Conservation (phyloP, 2,113 vertebrate species). For the Gila orcuttii region DNA sequence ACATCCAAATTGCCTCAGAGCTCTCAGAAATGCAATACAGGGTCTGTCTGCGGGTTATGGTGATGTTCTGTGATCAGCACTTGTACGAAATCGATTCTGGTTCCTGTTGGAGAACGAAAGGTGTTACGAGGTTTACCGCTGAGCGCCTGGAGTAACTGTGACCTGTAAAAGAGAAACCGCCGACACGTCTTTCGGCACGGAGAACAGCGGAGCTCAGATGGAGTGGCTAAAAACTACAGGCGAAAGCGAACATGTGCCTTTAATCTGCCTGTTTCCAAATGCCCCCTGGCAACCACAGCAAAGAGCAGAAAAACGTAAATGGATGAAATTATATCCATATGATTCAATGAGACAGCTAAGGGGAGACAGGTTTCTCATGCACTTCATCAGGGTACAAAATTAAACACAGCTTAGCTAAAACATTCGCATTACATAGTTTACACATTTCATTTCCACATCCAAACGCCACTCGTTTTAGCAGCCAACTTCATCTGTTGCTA, state of each 20-base stretch:
- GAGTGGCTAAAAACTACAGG: constrained; percentile 69
- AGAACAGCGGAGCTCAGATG: constrained; percentile 63
- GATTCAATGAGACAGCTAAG: constrained; percentile 85
- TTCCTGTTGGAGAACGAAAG: constrained; percentile 42
- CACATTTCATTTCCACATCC: constrained; percentile 83
- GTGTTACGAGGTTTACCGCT: constrained; percentile 45
- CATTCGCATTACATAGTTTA: constrained; percentile 85
- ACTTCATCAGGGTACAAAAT: constrained; percentile 80
- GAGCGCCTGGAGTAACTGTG: constrained; percentile 64
- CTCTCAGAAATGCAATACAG: constrained; percentile 52
- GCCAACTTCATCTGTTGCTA: constrained; percentile 69
- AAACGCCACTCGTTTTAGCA: constrained; percentile 70
- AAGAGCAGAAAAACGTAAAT: constrained; percentile 83
- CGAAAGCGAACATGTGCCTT: constrained; percentile 81
- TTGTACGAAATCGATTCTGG: constrained; percentile 21
- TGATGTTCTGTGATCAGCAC: background rate
- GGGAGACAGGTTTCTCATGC: constrained; percentile 83
- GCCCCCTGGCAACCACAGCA: constrained; percentile 81
- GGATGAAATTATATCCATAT: constrained; percentile 87
- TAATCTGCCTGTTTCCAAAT: constrained; percentile 84
- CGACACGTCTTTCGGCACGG: constrained; percentile 81
- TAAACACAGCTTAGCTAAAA: constrained; percentile 83
- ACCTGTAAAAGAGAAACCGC: constrained; percentile 79
- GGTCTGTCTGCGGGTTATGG: constrained; percentile 23
- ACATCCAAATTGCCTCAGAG: constrained; percentile 55